Evolutionary conservation across 2,797 vertebrate species (phyloP).

Genomic region (Macropus fuliginosus): DNA sequence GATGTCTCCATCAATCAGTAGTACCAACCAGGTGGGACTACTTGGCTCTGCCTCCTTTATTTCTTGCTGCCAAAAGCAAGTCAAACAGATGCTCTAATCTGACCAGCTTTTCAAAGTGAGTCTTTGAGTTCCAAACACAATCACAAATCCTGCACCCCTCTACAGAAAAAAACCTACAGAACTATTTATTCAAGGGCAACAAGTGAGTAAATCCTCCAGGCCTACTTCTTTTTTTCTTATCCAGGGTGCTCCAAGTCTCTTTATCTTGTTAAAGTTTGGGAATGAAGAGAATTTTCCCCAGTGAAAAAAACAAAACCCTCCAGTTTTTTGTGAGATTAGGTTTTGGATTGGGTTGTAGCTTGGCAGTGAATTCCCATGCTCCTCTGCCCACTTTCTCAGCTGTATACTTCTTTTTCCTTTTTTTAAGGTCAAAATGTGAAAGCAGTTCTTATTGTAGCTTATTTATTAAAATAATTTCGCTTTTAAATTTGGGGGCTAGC

Average conservation of each 20-base stretch:
- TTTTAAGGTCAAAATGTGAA: background rate
- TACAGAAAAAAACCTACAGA: background rate
- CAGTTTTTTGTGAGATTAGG: background rate
- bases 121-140: background rate
- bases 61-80: background rate
- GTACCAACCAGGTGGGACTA: background rate
- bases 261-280: background rate
- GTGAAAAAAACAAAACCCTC: background rate
- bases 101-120: background rate
- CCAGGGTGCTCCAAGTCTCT: background rate
- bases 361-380: background rate
- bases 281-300: background rate
- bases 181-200: background rate
- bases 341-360: background rate
- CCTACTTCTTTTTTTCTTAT: background rate
- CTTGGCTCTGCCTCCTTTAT: background rate
- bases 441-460: background rate
- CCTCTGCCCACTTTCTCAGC: background rate
- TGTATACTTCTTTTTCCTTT: background rate
- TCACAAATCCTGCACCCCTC: background rate
- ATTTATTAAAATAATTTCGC: background rate
- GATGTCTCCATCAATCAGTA: background rate
- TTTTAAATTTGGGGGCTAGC: background rate
- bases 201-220: background rate
- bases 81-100: background rate